Base-by-base conservation (phyloP, 2,113 vertebrate species). In the Agelaius tricolor region DNA sequence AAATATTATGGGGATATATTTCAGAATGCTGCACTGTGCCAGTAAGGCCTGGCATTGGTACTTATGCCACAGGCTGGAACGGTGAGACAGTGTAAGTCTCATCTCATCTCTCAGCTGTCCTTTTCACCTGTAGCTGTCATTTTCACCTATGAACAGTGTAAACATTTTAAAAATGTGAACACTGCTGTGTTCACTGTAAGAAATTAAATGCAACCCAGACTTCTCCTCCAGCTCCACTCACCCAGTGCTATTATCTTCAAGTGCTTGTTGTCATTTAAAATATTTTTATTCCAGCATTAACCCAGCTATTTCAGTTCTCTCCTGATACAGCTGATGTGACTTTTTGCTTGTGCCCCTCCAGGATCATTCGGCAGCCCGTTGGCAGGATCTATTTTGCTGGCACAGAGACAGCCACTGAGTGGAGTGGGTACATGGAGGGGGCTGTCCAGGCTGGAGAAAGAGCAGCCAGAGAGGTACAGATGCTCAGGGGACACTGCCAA, bases 371-470 rank as follows among this genome's bases (percentile, higher is more conserved):
- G 68, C 98, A 99, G 92, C 99, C 99, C 0, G 75, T 98, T 52
- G 99, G 98, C 87, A 98, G 88, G 89, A 97, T 99, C 93, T 99
- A 98, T 92, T 99, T 99, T 46, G 99, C 99, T 10, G 99, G 99
- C 65, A 99, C 99, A 1, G 99, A 99, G 96, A 99, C 99, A 9
- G 98, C 99, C 84, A 99, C 99, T 1, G 98, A 99, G 73, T 99
- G 99, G 99, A 99, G 99, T 0, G 99, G 99, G 14, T 99, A 99
- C 97, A 99, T 99, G 99, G 99, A 99, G 59, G 99, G 99, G 1
- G 99, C 99, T 5, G 98, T 99, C 18, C 98, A 99, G 96, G 99
- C 99, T 23, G 99, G 99, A 62, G 99, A 99, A 92, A 98, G 99
- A 95, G 99, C 99, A 9, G 98, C 98, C 95, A 97, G 99, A 98